These are phyloP conservation scores for Brachystomella parvula DNA, from an alignment of 1,140 invertebrate species.

Conservation along the genomic window DNA sequence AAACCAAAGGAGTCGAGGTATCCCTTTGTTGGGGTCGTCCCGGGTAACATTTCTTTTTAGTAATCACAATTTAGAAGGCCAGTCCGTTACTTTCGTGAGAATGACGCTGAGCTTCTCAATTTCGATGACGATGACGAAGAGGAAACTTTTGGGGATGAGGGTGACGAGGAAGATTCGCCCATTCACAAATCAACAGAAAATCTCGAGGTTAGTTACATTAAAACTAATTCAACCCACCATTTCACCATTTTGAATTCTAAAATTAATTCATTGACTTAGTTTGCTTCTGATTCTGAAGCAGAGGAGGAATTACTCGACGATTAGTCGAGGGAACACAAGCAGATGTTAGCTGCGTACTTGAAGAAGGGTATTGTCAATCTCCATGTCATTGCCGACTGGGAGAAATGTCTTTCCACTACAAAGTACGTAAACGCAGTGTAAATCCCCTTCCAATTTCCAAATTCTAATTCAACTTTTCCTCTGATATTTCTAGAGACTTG, in stretches of 20 bases:
- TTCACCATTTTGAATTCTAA: too few relatives aligned
- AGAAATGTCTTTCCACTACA: conserved; percentile 23
- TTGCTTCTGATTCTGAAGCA: conserved; percentile 37
- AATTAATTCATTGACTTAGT: too few relatives aligned
- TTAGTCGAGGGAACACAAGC: conserved; percentile 17
- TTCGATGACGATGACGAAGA: conserved; percentile 58
- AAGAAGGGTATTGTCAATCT: conserved; percentile 32
- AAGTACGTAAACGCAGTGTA: conserved; percentile 21
- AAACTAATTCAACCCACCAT: background rate
- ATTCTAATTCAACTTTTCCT: conserved; percentile 19
- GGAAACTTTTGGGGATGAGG: conserved; percentile 41
- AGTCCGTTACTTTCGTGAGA: conserved; percentile 74
- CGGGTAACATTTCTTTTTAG: too few relatives aligned
- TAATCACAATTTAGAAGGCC: too few relatives aligned
- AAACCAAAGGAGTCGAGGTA: too few relatives aligned
- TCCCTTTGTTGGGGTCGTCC: too few relatives aligned
- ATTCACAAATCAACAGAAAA: conserved; percentile 34
- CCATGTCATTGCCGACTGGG: conserved; percentile 31
- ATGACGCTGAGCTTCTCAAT: conserved; percentile 59
- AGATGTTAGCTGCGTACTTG: conserved; percentile 20
- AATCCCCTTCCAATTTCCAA: too few relatives aligned
- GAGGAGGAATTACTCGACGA: conserved; percentile 33
- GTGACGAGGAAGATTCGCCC: conserved; percentile 42
- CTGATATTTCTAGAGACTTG: conserved; percentile 29
- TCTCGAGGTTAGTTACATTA: conserved; percentile 33